Evolutionary conservation across 1,140 invertebrate genomes (phyloP).

Genomic region (Anoplolepis gracilipes): DNA sequence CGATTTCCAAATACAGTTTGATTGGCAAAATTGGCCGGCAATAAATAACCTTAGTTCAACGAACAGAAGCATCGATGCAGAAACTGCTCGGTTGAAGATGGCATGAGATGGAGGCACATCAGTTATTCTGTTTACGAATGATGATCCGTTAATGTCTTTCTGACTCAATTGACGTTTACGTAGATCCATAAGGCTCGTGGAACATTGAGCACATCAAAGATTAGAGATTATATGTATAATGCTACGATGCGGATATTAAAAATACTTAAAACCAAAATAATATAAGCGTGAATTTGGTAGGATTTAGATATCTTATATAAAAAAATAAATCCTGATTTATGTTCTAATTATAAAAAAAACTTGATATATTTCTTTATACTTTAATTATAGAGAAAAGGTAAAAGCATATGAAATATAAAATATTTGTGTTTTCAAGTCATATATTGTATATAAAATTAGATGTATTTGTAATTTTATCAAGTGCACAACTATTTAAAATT

Average conservation of each 20-base stretch:
- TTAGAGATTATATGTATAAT: background rate
- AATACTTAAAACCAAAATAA: background rate
- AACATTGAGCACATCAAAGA: background rate
- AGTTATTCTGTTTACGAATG: constrained; percentile 44
- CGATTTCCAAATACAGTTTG: constrained; percentile 26
- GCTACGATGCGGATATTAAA: background rate
- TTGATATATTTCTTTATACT: background rate
- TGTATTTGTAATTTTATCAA: constrained; percentile 1
- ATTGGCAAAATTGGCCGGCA: constrained; percentile 9
- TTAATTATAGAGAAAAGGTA: background rate
- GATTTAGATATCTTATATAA: background rate
- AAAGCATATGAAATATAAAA: background rate
- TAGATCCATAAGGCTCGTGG: background rate
- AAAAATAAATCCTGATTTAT: background rate
- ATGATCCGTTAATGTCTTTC: constrained; percentile 29
- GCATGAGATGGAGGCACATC: background rate
- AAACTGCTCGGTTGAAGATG: background rate
- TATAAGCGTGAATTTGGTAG: background rate
- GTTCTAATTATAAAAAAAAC: too few relatives aligned
- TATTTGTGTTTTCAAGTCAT: background rate
- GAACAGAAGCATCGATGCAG: background rate
- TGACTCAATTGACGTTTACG: background rate
- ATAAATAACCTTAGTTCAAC: constrained; percentile 21
- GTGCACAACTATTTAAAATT: background rate
- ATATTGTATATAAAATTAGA: background rate